A percentile compares a stretch with the other conserved stretches of the same genome.
Conservation (phyloP, 2,888 invertebrate species). For the Trisateles emortualis region DNA sequence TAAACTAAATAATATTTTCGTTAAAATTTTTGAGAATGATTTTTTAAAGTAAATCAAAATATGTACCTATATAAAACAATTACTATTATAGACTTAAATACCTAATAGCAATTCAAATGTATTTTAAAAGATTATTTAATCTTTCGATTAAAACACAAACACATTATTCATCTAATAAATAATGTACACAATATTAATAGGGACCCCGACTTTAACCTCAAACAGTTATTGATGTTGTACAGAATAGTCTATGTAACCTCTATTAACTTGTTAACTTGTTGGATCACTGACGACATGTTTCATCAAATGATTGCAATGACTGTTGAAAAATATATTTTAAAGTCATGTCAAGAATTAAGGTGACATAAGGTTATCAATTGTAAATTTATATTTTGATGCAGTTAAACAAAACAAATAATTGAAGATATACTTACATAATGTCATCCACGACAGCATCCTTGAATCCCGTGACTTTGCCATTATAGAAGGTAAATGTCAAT, state of each 20-base stretch:
- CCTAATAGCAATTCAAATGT: too few relatives aligned
- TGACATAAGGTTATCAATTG: too few relatives aligned
- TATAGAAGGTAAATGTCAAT: constrained; percentile 73
- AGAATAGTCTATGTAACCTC: neutral
- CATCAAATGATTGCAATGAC: too few relatives aligned
- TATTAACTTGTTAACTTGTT: neutral
- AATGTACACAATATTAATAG: neutral
- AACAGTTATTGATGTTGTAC: constrained; percentile 2
- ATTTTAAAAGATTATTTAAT: neutral
- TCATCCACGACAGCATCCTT: constrained; percentile 74
- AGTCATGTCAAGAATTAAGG: too few relatives aligned
- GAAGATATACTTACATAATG: constrained; percentile 68
- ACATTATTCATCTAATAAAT: neutral
- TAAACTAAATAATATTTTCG: too few relatives aligned
- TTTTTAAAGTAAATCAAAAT: too few relatives aligned
- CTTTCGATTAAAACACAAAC: neutral
- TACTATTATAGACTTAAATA: too few relatives aligned
- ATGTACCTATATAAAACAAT: too few relatives aligned
- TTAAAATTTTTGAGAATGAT: too few relatives aligned
- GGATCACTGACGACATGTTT: neutral
- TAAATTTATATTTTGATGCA: too few relatives aligned
- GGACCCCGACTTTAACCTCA: constrained; percentile 3
- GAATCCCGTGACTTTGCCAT: constrained; percentile 77
- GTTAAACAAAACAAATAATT: neutral
- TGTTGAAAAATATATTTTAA: too few relatives aligned